phyloP scores from a whole-genome alignment of 1,140 invertebrate species.

The Heliconius congener region DNA sequence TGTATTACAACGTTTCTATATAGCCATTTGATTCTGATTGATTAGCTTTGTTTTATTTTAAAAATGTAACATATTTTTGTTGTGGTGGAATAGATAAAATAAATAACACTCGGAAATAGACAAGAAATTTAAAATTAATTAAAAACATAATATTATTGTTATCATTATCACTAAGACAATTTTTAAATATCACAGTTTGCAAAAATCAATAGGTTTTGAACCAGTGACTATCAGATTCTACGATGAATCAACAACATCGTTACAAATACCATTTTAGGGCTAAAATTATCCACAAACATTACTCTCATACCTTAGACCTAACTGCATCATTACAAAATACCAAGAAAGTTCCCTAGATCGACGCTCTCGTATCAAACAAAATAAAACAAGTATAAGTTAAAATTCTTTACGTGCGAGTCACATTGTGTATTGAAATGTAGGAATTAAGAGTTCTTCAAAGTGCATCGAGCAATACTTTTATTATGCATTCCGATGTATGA shows the following conservation, averaged over 20 bases:
- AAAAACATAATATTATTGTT: too few relatives aligned
- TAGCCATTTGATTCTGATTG: background rate
- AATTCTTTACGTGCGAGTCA: slow-evolving; percentile 32
- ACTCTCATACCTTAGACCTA: background rate
- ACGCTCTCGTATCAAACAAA: background rate
- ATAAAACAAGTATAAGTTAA: slow-evolving; percentile 24
- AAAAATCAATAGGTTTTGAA: too few relatives aligned
- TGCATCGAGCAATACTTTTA: slow-evolving; percentile 45
- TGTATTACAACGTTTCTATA: background rate
- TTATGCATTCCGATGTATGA: slow-evolving; percentile 56
- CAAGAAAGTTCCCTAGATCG: slow-evolving; percentile 10
- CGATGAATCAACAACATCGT: background rate
- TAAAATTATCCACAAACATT: background rate
- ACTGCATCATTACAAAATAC: slow-evolving; percentile 18
- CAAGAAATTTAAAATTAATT: too few relatives aligned
- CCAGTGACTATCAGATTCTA: too few relatives aligned
- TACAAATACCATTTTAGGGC: background rate
- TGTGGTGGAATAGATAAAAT: background rate
- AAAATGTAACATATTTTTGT: background rate
- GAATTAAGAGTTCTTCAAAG: slow-evolving; percentile 34
- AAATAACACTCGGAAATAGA: too few relatives aligned
- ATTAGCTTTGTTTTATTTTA: background rate
- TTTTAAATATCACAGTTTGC: too few relatives aligned
- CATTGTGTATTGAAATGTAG: slow-evolving; percentile 16
- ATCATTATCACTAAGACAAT: too few relatives aligned